Conservation (phyloP, 2,888 invertebrate genomes). For the Eupsilia transversa region DNA sequence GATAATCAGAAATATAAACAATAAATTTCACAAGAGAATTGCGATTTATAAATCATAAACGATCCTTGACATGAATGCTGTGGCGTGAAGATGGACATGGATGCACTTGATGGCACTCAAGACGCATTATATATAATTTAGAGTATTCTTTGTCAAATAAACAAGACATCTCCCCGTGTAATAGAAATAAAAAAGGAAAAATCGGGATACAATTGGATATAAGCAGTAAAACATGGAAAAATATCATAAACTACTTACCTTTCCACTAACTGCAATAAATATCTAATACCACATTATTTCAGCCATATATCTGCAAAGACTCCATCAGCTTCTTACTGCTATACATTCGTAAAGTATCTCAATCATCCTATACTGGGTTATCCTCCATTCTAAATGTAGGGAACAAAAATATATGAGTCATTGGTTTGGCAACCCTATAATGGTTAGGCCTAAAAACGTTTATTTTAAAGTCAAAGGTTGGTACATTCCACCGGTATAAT, state of each 20-base stretch:
- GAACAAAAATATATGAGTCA: conserved; percentile 22
- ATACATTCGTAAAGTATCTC: conserved; percentile 25
- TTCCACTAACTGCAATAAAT: conserved; percentile 7
- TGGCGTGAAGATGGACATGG: conserved; percentile 66
- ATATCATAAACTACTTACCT: not conserved
- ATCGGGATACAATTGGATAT: not conserved
- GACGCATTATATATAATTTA: conserved; percentile 19
- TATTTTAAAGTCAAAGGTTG: conserved; percentile 33
- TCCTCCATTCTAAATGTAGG: conserved; percentile 9
- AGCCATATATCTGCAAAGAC: conserved; percentile 17
- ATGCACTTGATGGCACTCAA: conserved; percentile 32
- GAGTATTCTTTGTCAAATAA: conserved; percentile 25
- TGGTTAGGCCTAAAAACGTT: conserved; percentile 10
- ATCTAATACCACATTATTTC: conserved; percentile 2
- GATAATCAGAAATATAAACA: conserved; percentile 66
- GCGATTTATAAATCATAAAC: conserved; percentile 73
- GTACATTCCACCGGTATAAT: not conserved
- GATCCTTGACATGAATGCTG: conserved; percentile 73
- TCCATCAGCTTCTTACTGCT: conserved; percentile 16
- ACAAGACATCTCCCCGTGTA: not conserved
- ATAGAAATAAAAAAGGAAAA: conserved; percentile 14
- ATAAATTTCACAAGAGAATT: conserved; percentile 65
- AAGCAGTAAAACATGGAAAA: conserved; percentile 2
- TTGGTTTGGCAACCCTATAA: conserved; percentile 10
- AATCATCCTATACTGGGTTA: conserved; percentile 8